Evolutionary conservation across 1,140 invertebrate species (phyloP).

Genomic region (Drosophila lowei): DNA sequence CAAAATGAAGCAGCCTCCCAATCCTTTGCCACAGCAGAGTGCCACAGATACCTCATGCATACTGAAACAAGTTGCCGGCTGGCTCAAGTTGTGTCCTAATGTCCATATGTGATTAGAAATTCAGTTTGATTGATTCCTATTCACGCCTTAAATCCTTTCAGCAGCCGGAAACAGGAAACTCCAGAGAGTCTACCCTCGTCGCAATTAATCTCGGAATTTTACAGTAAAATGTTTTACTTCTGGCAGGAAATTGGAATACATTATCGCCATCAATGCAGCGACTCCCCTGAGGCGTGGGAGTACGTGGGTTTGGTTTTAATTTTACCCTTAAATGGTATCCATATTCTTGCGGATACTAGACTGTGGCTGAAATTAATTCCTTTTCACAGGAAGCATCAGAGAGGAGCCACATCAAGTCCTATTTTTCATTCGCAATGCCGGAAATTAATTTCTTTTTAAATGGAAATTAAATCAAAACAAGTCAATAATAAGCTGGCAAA

Average conservation of each 20-base stretch:
- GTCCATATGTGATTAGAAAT: slow-evolving; percentile 37
- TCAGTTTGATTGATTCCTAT: slow-evolving; percentile 10
- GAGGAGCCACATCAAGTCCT: background rate
- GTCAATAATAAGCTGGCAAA: no score
- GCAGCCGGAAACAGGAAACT: slow-evolving; percentile 40
- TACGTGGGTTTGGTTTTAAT: no score
- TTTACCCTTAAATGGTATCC: no score
- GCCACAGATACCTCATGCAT: slow-evolving; percentile 23
- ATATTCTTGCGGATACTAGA: no score
- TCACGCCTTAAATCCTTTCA: slow-evolving; percentile 29
- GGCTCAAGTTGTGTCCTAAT: slow-evolving; percentile 11
- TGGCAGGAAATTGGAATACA: slow-evolving; percentile 26
- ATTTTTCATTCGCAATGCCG: background rate
- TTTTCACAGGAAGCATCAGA: no score
- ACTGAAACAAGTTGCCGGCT: slow-evolving; percentile 16
- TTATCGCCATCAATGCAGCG: slow-evolving; percentile 1
- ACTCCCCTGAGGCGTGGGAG: background rate
- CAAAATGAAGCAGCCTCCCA: no score
- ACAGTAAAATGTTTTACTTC: background rate
- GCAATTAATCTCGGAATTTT: slow-evolving; percentile 34
- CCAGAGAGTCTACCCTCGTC: background rate
- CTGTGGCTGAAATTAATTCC: no score
- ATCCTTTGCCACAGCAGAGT: no score
- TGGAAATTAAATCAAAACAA: slow-evolving; percentile 11
- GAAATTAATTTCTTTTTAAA: background rate